Conservation (phyloP, 92 coral and sea anemone genomes). For the Chrysogorgia sp. region DNA sequence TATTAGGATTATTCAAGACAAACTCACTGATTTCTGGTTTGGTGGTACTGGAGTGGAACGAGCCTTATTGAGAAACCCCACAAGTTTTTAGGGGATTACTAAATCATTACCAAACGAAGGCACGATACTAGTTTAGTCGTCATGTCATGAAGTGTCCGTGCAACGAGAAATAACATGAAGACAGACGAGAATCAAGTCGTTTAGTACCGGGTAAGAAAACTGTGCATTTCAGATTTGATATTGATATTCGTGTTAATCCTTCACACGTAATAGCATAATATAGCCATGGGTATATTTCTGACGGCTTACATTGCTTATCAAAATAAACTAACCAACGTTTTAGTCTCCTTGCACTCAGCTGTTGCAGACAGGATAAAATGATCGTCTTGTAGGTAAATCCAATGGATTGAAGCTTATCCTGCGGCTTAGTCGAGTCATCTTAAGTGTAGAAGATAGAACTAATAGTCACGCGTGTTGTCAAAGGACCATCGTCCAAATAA, state of each 20-base stretch:
- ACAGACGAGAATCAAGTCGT: background rate
- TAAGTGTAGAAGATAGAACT: no score
- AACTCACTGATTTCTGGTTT: background rate
- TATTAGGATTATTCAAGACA: background rate
- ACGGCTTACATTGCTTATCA: no score
- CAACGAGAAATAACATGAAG: background rate
- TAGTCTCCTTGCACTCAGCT: no score
- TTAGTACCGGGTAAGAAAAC: background rate
- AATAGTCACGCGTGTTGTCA: no score
- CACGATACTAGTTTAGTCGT: background rate
- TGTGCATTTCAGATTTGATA: background rate
- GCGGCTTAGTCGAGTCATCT: no score
- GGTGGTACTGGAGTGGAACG: constrained; percentile 21
- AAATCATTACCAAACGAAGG: background rate
- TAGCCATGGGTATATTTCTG: no score
- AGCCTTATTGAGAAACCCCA: no score
- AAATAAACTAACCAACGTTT: no score
- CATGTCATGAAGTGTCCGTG: background rate
- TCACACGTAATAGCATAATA: no score
- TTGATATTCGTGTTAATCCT: background rate
- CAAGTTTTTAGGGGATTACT: no score
- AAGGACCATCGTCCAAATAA: no score
- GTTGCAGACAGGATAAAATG: background rate
- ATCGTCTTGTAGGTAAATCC: background rate
- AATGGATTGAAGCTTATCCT: background rate